phyloP scores from a whole-genome alignment of 2,113 vertebrate species.

The human (Homo sapiens) region DNA sequence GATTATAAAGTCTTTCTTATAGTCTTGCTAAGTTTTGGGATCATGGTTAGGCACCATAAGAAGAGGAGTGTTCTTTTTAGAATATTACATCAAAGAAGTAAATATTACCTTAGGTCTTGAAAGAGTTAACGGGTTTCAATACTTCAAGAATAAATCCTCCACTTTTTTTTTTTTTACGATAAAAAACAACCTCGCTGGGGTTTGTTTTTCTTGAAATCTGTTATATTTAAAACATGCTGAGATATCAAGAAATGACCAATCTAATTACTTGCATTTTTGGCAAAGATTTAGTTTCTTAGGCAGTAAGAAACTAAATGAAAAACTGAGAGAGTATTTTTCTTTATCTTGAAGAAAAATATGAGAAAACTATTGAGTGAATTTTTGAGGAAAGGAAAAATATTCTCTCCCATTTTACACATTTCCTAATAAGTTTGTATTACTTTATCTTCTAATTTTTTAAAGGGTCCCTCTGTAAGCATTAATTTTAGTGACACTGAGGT shows the following conservation, averaged over 20 bases:
- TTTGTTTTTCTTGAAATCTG: conserved; percentile 14
- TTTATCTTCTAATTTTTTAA: background rate
- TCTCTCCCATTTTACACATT: background rate
- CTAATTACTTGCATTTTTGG: background rate
- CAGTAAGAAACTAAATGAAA: background rate
- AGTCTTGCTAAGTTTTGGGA: background rate
- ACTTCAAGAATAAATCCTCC: background rate
- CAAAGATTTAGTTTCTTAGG: background rate
- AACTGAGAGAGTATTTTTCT: no score
- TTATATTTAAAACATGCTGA: background rate
- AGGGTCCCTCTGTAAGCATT: background rate
- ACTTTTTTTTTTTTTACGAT: background rate
- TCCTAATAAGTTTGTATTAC: background rate
- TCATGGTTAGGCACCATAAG: background rate
- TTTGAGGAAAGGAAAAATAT: background rate
- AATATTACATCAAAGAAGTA: background rate
- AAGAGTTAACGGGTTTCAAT: background rate
- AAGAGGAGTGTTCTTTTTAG: background rate
- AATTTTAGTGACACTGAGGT: background rate
- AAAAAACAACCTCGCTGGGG: background rate
- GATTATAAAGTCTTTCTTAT: background rate
- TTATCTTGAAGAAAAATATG: background rate
- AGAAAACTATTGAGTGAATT: background rate
- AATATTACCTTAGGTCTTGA: background rate
- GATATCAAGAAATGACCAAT: background rate